A percentile compares a stretch with the other conserved stretches of the same genome.
Conservation (phyloP, 1,140 invertebrate genomes). For the Cephus cinctus region DNA sequence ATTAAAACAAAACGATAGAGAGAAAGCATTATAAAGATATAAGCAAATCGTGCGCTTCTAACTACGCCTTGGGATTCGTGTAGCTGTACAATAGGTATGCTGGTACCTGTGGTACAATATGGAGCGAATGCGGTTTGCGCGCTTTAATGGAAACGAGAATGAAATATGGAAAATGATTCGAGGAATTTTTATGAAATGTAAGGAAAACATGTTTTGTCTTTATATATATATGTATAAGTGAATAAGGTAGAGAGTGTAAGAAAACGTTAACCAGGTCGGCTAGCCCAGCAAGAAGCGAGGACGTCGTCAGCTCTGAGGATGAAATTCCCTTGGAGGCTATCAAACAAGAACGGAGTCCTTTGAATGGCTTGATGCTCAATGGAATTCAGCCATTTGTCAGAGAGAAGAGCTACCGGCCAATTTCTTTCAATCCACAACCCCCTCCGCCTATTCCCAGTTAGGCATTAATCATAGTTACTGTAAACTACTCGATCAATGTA, state of each 20-base stretch:
- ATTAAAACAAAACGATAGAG: slow-evolving; percentile 27
- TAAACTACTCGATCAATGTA: too few relatives aligned
- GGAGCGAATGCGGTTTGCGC: too few relatives aligned
- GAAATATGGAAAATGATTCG: slow-evolving; percentile 15
- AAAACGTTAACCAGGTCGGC: slow-evolving; percentile 37
- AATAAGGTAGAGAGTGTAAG: slow-evolving; percentile 17
- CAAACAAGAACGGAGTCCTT: slow-evolving; percentile 27
- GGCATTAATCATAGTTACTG: too few relatives aligned
- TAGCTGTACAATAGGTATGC: slow-evolving; percentile 15
- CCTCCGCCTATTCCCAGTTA: slow-evolving; percentile 35
- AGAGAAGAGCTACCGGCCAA: slow-evolving; percentile 49
- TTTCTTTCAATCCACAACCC: slow-evolving; percentile 45
- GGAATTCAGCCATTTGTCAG: slow-evolving; percentile 45
- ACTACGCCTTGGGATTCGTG: slow-evolving; percentile 26
- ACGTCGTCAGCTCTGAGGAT: slow-evolving; percentile 31
- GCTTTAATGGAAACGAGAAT: too few relatives aligned
- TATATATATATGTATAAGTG: slow-evolving; percentile 14
- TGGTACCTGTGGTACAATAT: too few relatives aligned
- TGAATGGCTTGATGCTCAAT: slow-evolving; percentile 33
- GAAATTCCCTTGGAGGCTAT: slow-evolving; percentile 33
- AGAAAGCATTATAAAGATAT: background rate
- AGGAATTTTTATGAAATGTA: background rate
- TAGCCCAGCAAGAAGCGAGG: slow-evolving; percentile 37
- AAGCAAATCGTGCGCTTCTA: slow-evolving; percentile 22
- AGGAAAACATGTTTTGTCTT: slow-evolving; percentile 8